Base-by-base conservation (phyloP, 2,888 invertebrate species). In the Pandemis corylana region DNA sequence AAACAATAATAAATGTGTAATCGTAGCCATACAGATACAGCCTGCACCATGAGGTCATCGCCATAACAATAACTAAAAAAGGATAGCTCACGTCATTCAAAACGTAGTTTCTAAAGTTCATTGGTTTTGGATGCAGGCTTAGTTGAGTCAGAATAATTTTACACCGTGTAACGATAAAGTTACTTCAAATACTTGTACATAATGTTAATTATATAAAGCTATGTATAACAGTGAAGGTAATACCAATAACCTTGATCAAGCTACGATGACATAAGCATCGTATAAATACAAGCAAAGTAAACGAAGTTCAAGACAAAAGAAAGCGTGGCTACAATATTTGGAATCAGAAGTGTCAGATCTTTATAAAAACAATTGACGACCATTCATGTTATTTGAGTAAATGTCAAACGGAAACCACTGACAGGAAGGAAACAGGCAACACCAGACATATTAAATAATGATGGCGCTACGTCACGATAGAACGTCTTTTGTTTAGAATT, bases 31-130 rank as follows among this genome's bases (percentile, higher is more conserved):
- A n/a, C 64, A 51, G 56, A 13, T 56, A 41, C 36, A 20, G 53
- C 28, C 44, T 59, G 66, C 41, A 10, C 12, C 65, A 42, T 74
- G 69, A 74, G 69, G 69, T 74, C 69, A 73, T 28, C 69, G 49
- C 12, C 56, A 62, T 44, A 46, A 49, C 49, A 66, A 12, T 42
- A 28, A 64, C 15, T 69, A n/a, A 28, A 65, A 44, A 66, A 73
- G 65, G 67, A 66, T n/a, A 64, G 7, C 64, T 74, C 61, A 42
- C 74, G 65, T 74, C 74, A 74, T 70, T 74, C 42, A 41, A 36
- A 66, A 12, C 69, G 61, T 28, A 74, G 74, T 74, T 74, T 74
- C 69, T 66, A 74, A 70, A 70, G 65, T 66, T 51, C 65, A 66
- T 53, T 51, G 69, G 15, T 61, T 53, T 66, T 56, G 61, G 49